Percentiles rank a stretch among this genome's conserved stretches.
These are phyloP conservation scores for Apteryx owenii DNA, from an alignment of 2,113 vertebrate genomes.

Conservation along the genomic window DNA sequence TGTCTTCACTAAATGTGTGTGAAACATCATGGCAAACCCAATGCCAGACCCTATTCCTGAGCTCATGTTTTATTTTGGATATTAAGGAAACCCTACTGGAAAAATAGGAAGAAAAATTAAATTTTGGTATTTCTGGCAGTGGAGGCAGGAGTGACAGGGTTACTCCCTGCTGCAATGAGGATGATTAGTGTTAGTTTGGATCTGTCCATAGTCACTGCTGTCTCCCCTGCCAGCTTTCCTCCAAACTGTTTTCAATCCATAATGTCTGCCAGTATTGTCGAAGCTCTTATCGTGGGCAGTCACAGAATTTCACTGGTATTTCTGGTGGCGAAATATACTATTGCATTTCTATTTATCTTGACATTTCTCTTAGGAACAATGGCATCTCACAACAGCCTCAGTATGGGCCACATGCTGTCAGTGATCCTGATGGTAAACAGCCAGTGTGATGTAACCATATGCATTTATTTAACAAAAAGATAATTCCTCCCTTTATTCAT, in stretches of 20 bases:
- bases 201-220: constrained; percentile 69
- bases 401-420: neutral
- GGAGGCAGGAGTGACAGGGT: constrained; percentile 61
- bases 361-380: neutral
- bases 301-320: constrained; percentile 64
- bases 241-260: constrained; percentile 82
- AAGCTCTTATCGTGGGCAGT: constrained; percentile 77
- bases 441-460: neutral
- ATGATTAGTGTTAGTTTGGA: constrained; percentile 56
- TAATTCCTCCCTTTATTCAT: neutral
- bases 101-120: neutral
- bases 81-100: neutral
- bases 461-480: neutral
- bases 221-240: constrained; percentile 80
- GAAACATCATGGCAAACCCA: neutral
- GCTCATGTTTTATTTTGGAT: neutral
- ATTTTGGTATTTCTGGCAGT: neutral
- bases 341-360: neutral
- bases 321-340: neutral
- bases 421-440: constrained; percentile 24
- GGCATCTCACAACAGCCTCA: fast-evolving
- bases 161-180: constrained; percentile 84
- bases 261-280: constrained; percentile 71
- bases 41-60: neutral
- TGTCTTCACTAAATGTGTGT: neutral